A percentile compares a stretch with the other conserved stretches of the same genome.
phyloP scores from a whole-genome alignment of 2,113 vertebrate species.

The Alexandromys fortis region DNA sequence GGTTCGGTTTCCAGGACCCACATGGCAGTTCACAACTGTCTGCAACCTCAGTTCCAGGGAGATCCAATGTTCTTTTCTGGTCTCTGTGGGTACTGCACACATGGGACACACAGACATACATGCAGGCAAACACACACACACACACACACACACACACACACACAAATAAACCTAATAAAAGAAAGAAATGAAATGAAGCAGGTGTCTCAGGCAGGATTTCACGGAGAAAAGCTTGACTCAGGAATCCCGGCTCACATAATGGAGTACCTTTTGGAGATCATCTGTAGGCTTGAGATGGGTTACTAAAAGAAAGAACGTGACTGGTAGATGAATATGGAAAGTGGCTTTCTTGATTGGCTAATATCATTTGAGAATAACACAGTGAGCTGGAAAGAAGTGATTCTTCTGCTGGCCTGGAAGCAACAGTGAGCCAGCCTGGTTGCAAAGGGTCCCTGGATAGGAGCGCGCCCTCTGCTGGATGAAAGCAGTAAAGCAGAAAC shows the following conservation, averaged over 20 bases:
- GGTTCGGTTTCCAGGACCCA: background rate
- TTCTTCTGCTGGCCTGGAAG: background rate
- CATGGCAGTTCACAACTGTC: no score
- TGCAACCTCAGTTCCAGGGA: background rate
- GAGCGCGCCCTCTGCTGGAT: background rate
- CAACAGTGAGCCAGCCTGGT: background rate
- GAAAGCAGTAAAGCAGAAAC: background rate
- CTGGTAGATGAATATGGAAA: background rate
- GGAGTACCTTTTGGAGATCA: background rate
- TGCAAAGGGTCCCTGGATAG: no score
- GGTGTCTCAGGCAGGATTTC: background rate
- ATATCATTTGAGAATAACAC: background rate
- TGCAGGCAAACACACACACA: background rate
- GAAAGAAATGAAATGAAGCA: background rate
- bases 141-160: background rate
- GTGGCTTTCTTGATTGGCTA: background rate
- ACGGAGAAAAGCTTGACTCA: background rate
- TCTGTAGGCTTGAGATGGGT: no score
- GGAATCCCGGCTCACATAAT: fast-evolving
- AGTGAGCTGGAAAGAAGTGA: background rate
- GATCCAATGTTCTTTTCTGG: background rate
- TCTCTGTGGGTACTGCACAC: background rate
- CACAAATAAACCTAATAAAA: background rate
- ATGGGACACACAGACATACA: background rate
- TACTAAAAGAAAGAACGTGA: background rate